Conservation (phyloP, 2,888 invertebrate species). For the Pyrrhia umbra region DNA sequence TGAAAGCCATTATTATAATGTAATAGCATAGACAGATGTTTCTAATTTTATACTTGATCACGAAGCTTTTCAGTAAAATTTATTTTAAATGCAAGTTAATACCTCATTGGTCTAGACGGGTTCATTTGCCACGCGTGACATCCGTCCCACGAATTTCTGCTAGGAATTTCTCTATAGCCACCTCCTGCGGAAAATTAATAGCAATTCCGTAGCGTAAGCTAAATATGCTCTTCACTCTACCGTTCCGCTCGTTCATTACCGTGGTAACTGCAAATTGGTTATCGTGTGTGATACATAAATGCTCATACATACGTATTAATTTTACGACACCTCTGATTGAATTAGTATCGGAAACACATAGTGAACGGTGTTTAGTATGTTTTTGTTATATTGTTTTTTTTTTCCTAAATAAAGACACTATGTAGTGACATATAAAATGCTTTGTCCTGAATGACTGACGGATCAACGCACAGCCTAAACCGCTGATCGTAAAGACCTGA, state of each 20-base stretch:
- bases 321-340: constrained; percentile 50
- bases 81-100: constrained; percentile 17
- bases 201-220: constrained; percentile 25
- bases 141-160: constrained; percentile 7
- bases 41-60: no score
- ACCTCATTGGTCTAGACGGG: background rate
- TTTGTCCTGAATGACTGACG: no score
- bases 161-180: constrained; percentile 5
- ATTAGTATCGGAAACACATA: constrained; percentile 50
- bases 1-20: no score
- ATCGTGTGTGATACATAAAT: constrained; percentile 47
- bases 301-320: constrained; percentile 45
- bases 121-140: constrained; percentile 22
- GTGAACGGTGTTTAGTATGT: constrained; percentile 14
- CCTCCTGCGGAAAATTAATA: constrained; percentile 11
- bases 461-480: no score
- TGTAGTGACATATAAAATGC: no score
- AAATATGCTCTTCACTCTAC: constrained; percentile 33
- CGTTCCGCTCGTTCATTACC: constrained; percentile 47
- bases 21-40: no score
- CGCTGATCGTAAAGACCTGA: no score
- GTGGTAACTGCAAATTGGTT: constrained; percentile 59
- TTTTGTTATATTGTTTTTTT: no score
- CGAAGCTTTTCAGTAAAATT: constrained; percentile 29
- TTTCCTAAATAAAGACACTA: no score